Conservation (phyloP, 2,113 vertebrate species). For the Lanius ludovicianus region DNA sequence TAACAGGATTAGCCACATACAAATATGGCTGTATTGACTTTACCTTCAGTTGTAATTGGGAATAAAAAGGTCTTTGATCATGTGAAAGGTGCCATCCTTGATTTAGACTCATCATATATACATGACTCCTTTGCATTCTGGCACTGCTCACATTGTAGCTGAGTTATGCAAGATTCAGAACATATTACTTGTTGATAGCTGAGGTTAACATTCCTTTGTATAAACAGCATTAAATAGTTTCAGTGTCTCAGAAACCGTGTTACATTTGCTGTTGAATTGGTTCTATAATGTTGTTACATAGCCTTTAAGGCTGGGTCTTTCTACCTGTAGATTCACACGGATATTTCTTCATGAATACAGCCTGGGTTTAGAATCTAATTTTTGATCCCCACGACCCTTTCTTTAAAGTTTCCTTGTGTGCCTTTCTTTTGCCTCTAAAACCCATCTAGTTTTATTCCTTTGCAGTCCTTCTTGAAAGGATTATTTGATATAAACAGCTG, state of each 20-base stretch:
- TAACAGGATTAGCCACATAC: not conserved
- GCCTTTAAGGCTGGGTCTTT: not conserved
- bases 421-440: not conserved
- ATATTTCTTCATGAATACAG: not conserved
- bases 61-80: not conserved
- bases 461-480: not conserved
- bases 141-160: not conserved
- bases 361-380: not conserved
- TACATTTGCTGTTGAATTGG: not conserved
- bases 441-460: not conserved
- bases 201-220: not conserved
- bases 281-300: not conserved
- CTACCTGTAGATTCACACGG: not conserved
- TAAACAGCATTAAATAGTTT: not conserved
- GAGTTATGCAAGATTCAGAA: not conserved
- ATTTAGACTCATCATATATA: not conserved
- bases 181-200: not conserved
- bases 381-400: not conserved
- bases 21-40: not conserved
- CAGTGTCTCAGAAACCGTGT: not conserved
- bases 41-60: not conserved
- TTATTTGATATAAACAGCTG: slow-evolving; percentile 8
- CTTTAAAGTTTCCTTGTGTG: not conserved
- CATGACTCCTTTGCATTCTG: not conserved
- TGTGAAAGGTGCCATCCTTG: not conserved